phyloP scores from a whole-genome alignment of 2,797 vertebrate genomes.

The Poeciliopsis turneri region DNA sequence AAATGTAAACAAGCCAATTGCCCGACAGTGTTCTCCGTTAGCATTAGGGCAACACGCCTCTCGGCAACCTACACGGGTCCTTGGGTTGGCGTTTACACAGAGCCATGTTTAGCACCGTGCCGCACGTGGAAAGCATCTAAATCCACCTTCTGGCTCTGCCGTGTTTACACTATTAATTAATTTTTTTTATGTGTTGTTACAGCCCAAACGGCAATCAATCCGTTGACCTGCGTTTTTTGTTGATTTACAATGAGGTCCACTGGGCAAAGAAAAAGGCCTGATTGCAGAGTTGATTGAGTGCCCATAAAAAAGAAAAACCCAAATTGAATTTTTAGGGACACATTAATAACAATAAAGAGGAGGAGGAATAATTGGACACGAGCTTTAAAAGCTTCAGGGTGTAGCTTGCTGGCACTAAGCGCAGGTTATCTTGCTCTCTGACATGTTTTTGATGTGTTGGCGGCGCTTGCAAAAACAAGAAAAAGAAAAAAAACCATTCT shows the following conservation, averaged over 20 bases:
- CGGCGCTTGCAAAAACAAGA: not conserved
- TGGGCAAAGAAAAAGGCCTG: slow-evolving; percentile 11
- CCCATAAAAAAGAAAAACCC: slow-evolving; percentile 8
- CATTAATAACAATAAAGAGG: slow-evolving; percentile 4
- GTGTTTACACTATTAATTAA: not conserved
- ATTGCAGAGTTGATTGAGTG: slow-evolving; percentile 26
- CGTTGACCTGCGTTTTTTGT: slow-evolving; percentile 6
- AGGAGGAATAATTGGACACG: slow-evolving; percentile 7
- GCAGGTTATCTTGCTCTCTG: not conserved
- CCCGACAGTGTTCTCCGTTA: slow-evolving; percentile 10
- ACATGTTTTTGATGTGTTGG: slow-evolving; percentile 3
- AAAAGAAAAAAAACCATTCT: no score
- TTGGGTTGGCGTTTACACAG: slow-evolving; percentile 1
- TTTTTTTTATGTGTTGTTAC: not conserved
- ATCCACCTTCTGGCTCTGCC: not conserved
- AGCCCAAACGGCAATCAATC: slow-evolving; percentile 8
- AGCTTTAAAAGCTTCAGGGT: not conserved
- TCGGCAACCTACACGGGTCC: not conserved
- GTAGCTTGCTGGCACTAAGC: not conserved
- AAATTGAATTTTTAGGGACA: slow-evolving; percentile 16
- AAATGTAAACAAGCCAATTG: slow-evolving; percentile 16
- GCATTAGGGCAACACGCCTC: not conserved
- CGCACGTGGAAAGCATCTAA: not conserved
- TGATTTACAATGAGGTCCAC: slow-evolving; percentile 32
- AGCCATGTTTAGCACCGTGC: not conserved